Evolutionary conservation across 2,113 vertebrate genomes (phyloP).

Genomic region (Scortum barcoo): DNA sequence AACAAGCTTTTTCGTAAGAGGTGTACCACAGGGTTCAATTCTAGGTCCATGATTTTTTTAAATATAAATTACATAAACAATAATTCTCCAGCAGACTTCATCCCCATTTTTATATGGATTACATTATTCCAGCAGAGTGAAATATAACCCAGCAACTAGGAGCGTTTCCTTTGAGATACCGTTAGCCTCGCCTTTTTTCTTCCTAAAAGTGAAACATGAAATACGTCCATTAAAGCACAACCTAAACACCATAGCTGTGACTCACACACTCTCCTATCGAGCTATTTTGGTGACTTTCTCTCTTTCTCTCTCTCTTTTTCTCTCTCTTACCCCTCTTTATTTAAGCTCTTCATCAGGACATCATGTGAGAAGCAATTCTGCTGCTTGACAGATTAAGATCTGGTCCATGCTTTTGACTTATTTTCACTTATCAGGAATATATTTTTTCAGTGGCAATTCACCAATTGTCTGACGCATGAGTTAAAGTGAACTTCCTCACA

Average conservation of each 20-base stretch:
- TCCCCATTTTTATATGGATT: too few relatives aligned
- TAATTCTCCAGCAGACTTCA: background rate
- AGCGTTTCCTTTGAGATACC: too few relatives aligned
- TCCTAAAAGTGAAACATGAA: background rate
- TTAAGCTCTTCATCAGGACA: background rate
- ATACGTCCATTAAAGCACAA: background rate
- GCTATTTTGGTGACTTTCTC: background rate
- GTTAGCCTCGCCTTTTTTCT: too few relatives aligned
- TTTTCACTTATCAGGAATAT: background rate
- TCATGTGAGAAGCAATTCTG: background rate
- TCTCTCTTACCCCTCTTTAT: background rate
- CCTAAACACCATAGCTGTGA: background rate
- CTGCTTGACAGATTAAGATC: background rate
- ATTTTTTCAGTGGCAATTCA: too few relatives aligned
- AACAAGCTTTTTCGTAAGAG: background rate
- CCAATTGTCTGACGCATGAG: too few relatives aligned
- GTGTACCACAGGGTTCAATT: background rate
- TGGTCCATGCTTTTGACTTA: background rate
- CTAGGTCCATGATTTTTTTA: background rate
- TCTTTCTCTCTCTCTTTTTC: background rate
- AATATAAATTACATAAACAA: background rate
- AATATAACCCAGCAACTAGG: too few relatives aligned
- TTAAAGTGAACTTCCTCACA: background rate
- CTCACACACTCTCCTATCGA: background rate
- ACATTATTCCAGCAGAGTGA: too few relatives aligned